A percentile compares a stretch with the other conserved stretches of the same genome.
Conservation (phyloP, 1,140 invertebrate species). For the Metopolophium dirhodum region DNA sequence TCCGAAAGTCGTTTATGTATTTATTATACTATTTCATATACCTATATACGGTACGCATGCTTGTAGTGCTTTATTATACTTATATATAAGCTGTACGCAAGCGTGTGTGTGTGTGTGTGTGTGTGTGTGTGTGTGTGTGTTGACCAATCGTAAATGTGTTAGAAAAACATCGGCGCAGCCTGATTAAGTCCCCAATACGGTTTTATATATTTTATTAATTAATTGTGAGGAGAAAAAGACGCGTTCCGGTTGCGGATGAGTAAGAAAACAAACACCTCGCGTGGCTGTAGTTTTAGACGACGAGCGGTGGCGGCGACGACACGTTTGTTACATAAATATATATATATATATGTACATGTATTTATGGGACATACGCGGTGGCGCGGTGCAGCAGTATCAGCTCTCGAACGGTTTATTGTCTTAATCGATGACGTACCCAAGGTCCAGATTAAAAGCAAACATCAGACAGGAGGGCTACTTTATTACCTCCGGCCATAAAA, state of each 20-base stretch:
- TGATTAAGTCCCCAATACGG: constrained; percentile 10
- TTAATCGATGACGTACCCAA: constrained; percentile 45
- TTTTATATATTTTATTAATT: constrained; percentile 1
- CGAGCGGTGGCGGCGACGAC: constrained; percentile 20
- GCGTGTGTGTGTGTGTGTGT: background rate
- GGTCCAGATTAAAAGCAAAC: constrained; percentile 54
- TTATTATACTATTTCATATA: background rate
- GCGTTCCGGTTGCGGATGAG: constrained; percentile 16
- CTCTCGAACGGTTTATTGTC: constrained; percentile 53
- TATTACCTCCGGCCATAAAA: constrained; percentile 53
- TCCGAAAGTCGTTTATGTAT: constrained; percentile 1
- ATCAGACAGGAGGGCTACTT: constrained; percentile 42
- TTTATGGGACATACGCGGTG: background rate
- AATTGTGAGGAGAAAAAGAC: background rate
- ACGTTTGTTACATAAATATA: background rate
- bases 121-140: background rate
- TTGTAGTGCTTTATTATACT: background rate
- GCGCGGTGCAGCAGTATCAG: background rate
- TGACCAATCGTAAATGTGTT: constrained; percentile 40
- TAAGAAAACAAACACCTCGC: constrained; percentile 47
- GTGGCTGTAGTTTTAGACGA: background rate
- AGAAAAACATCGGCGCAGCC: background rate
- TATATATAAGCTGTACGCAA: background rate
- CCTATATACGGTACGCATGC: no score
- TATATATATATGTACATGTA: background rate